Conservation (phyloP, 2,888 invertebrate genomes). For the Orthonevra nobilis region DNA sequence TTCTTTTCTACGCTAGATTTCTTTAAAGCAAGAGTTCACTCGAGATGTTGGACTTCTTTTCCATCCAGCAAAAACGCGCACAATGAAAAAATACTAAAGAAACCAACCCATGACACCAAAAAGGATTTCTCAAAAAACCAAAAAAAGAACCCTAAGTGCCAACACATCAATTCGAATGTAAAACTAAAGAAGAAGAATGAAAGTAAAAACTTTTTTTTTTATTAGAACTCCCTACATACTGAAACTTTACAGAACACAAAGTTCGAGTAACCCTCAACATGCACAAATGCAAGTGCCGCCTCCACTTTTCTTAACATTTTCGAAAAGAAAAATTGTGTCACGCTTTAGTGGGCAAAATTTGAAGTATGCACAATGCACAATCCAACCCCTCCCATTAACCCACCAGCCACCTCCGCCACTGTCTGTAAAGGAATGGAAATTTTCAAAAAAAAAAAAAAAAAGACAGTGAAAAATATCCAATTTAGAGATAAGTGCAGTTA, state of each 20-base stretch:
- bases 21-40: no score
- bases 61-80: no score
- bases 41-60: no score
- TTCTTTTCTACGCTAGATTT: no score
- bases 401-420: no score
- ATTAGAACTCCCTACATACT: slow-evolving; percentile 11
- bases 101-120: neutral
- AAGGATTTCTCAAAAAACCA: neutral
- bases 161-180: slow-evolving; percentile 41
- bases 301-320: slow-evolving; percentile 24
- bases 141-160: slow-evolving; percentile 28
- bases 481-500: slow-evolving; percentile 69
- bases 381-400: no score
- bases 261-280: slow-evolving; percentile 8
- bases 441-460: no score
- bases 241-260: slow-evolving; percentile 14
- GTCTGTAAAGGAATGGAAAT: no score
- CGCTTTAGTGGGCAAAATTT: slow-evolving; percentile 62
- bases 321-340: slow-evolving; percentile 50
- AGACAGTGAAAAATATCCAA: slow-evolving; percentile 70
- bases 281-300: neutral
- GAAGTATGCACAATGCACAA: slow-evolving; percentile 57
- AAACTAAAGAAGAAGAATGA: no score
- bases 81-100: no score
- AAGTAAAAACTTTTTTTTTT: slow-evolving; percentile 55